These are phyloP conservation scores for Cynodonichthys magdalenae DNA, from an alignment of 2,797 vertebrate genomes.

Conservation along the genomic window DNA sequence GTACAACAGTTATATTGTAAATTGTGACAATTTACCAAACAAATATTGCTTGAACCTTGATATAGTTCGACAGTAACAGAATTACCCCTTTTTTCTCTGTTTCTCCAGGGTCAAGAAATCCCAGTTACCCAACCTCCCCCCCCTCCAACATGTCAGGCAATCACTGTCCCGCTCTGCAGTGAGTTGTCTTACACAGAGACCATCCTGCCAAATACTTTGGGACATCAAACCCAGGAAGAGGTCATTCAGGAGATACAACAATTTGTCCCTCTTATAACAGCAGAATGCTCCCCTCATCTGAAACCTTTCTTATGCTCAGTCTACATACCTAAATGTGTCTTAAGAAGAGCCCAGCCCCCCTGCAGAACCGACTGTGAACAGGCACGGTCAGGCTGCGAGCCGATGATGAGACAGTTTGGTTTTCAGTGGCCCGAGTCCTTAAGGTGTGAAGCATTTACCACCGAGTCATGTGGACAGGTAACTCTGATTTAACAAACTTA, in stretches of 20 bases:
- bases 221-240: constrained; percentile 43
- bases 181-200: constrained; percentile 60
- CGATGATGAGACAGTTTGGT: constrained; percentile 38
- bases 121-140: neutral
- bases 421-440: constrained; percentile 45
- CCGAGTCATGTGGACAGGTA: constrained; percentile 51
- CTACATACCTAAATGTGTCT: constrained; percentile 61
- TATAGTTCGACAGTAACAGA: too few species aligned
- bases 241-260: neutral
- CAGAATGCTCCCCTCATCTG: constrained; percentile 59
- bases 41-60: too few species aligned
- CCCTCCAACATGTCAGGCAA: constrained; percentile 47
- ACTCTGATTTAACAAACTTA: constrained; percentile 4
- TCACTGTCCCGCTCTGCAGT: constrained; percentile 53
- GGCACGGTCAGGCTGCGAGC: constrained; percentile 36
- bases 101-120: constrained; percentile 14
- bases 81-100: constrained; percentile 1
- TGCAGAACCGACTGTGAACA: constrained; percentile 64
- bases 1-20: too few species aligned
- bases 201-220: constrained; percentile 56
- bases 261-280: constrained; percentile 35
- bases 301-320: constrained; percentile 69
- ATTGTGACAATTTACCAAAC: too few species aligned
- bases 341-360: constrained; percentile 38
- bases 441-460: constrained; percentile 48